A percentile compares a stretch with the other conserved stretches of the same genome.
Evolutionary conservation across 2,113 vertebrate genomes (phyloP).

Genomic region (Chamaea fasciata): DNA sequence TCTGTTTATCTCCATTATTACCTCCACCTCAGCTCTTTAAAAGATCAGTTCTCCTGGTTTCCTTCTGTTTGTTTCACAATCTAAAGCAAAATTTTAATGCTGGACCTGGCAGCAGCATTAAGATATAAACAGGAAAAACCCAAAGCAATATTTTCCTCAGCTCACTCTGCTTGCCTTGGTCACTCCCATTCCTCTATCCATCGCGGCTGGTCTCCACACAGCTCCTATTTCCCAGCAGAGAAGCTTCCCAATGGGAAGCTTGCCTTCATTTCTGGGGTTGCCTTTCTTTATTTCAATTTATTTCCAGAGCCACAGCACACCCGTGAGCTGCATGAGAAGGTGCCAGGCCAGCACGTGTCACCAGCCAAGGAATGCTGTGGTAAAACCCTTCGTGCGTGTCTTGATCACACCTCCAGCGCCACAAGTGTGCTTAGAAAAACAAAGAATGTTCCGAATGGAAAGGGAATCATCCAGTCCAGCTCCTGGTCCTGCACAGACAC

Average conservation of each 20-base stretch:
- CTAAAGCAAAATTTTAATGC: not conserved
- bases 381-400: not conserved
- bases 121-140: not conserved
- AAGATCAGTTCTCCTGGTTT: not conserved
- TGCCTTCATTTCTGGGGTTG: not conserved
- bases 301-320: not conserved
- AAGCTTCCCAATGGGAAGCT: not conserved
- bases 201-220: not conserved
- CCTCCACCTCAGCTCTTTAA: not conserved
- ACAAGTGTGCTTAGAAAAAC: fast-evolving
- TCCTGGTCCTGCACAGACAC: not conserved
- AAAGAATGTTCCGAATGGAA: fast-evolving
- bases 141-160: not conserved
- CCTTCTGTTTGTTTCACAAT: not conserved
- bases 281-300: not conserved
- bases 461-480: not conserved
- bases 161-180: not conserved
- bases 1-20: not conserved
- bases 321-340: fast-evolving
- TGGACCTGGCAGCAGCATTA: not conserved
- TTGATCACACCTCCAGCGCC: fast-evolving
- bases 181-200: not conserved
- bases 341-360: not conserved
- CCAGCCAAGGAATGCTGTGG: fast-evolving
- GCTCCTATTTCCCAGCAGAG: not conserved